These are phyloP conservation scores for Agonopterix alstromeriana DNA, from an alignment of 2,888 invertebrate genomes.

Conservation along the genomic window DNA sequence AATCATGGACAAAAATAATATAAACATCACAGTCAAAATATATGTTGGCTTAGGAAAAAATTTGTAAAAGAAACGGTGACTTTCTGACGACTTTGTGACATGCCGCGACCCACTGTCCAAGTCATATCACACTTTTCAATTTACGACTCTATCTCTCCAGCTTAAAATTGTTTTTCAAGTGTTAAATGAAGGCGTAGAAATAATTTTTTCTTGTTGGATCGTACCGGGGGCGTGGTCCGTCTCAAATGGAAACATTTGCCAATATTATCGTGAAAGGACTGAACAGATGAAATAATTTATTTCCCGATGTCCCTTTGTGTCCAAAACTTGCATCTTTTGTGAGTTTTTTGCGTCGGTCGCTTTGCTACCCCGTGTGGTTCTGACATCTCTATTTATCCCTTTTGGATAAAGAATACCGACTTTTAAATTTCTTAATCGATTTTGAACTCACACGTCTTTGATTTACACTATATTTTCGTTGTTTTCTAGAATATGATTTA, in stretches of 20 bases:
- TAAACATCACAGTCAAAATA: slow-evolving; percentile 77
- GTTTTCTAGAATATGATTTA: slow-evolving; percentile 9
- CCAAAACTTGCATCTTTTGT: slow-evolving; percentile 69
- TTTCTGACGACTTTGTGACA: slow-evolving; percentile 65
- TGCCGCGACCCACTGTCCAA: slow-evolving; percentile 48
- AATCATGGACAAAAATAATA: slow-evolving; percentile 74
- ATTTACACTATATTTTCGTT: not conserved
- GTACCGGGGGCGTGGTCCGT: slow-evolving; percentile 65
- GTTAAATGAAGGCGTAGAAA: slow-evolving; percentile 5
- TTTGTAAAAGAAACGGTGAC: slow-evolving; percentile 61
- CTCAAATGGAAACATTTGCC: slow-evolving; percentile 75
- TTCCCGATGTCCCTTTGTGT: slow-evolving; percentile 72
- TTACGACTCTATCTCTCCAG: slow-evolving; percentile 14
- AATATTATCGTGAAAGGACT: slow-evolving; percentile 75
- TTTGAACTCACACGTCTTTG: not conserved
- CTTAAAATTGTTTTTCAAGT: slow-evolving; percentile 13
- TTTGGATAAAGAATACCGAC: slow-evolving; percentile 58
- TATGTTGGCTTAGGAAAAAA: slow-evolving; percentile 63
- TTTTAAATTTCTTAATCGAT: slow-evolving; percentile 14
- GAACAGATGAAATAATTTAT: slow-evolving; percentile 76
- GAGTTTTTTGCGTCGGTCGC: slow-evolving; percentile 62
- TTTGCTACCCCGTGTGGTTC: slow-evolving; percentile 60
- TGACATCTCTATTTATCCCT: slow-evolving; percentile 69
- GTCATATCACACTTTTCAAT: slow-evolving; percentile 4
- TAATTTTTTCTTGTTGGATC: slow-evolving; percentile 38